Percentiles rank a stretch among this genome's conserved stretches.
These are phyloP conservation scores for Epizoanthus stellaris DNA, from an alignment of 92 coral and sea anemone genomes.

Conservation along the genomic window DNA sequence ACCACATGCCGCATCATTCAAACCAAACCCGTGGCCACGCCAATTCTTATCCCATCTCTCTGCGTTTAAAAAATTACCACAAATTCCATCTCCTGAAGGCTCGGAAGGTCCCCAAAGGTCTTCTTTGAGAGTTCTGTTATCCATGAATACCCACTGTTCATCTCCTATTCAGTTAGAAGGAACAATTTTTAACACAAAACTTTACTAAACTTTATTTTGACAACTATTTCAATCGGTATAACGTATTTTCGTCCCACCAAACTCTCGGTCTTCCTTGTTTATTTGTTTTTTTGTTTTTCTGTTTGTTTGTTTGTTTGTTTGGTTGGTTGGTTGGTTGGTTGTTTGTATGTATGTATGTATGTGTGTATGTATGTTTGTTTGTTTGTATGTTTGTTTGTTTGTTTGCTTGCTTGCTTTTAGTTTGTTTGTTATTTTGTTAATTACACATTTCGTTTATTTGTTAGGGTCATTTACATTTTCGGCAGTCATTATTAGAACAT, in stretches of 20 bases:
- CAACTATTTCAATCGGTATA: background rate
- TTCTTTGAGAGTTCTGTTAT: constrained; percentile 4
- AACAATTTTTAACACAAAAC: background rate
- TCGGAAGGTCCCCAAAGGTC: constrained; percentile 21
- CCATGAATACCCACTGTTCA: constrained; percentile 16
- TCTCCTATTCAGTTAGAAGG: background rate
- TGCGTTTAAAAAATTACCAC: constrained; percentile 20
- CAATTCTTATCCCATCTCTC: constrained; percentile 30
- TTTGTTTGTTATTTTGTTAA: too few relatives aligned
- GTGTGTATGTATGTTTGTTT: too few relatives aligned
- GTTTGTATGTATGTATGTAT: too few relatives aligned
- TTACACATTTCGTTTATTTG: too few relatives aligned
- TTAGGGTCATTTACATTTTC: too few relatives aligned
- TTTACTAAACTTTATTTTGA: background rate
- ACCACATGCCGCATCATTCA: constrained; percentile 34
- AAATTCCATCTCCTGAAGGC: constrained; percentile 29
- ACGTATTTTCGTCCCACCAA: too few relatives aligned
- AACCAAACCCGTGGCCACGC: constrained; percentile 20
- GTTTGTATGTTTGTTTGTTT: too few relatives aligned
- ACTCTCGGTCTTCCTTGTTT: background rate
- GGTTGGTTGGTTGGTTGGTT: too few relatives aligned
- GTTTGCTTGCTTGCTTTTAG: too few relatives aligned
- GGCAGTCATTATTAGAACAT: too few relatives aligned
- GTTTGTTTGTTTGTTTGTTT: too few relatives aligned
- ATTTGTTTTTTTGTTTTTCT: too few relatives aligned